phyloP scores from a whole-genome alignment of 2,113 vertebrate genomes.

The Grammomys dolichurus region DNA sequence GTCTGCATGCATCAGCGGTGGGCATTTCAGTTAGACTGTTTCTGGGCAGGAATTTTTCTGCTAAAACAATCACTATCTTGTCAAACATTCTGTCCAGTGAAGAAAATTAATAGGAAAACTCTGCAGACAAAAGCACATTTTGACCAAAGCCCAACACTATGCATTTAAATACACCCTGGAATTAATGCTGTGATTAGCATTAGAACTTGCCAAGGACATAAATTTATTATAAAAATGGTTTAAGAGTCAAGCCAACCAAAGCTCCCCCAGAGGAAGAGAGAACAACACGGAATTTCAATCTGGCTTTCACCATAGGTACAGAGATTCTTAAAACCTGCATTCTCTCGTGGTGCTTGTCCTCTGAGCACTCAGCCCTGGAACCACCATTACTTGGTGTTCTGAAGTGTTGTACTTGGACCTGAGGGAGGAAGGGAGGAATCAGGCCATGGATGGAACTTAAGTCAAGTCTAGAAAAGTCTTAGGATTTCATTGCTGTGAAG shows the following conservation, averaged over 20 bases:
- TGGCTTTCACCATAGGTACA: background rate
- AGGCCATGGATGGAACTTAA: background rate
- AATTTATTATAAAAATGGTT: conserved; percentile 42
- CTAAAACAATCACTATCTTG: conserved; percentile 76
- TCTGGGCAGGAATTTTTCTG: conserved; percentile 2
- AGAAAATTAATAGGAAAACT: conserved; percentile 72
- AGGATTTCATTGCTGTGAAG: too few species aligned
- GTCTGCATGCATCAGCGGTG: background rate
- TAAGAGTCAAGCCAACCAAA: conserved; percentile 11
- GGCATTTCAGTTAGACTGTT: conserved; percentile 64
- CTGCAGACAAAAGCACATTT: conserved; percentile 76
- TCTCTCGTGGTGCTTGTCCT: background rate
- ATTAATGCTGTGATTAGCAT: conserved; percentile 74
- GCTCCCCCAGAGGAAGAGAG: conserved; percentile 5
- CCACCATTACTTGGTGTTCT: background rate
- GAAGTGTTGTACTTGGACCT: background rate
- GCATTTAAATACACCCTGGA: conserved; percentile 71
- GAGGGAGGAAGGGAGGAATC: background rate
- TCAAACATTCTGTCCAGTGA: conserved; percentile 72
- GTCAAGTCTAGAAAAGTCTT: background rate
- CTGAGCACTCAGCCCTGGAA: background rate
- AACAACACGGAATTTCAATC: conserved; percentile 54
- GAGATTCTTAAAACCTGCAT: background rate
- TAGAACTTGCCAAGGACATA: conserved; percentile 73
- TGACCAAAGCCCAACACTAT: conserved; percentile 54